Evolutionary conservation across 2,888 invertebrate genomes (phyloP).

Genomic region (Dolichopus griseipennis): DNA sequence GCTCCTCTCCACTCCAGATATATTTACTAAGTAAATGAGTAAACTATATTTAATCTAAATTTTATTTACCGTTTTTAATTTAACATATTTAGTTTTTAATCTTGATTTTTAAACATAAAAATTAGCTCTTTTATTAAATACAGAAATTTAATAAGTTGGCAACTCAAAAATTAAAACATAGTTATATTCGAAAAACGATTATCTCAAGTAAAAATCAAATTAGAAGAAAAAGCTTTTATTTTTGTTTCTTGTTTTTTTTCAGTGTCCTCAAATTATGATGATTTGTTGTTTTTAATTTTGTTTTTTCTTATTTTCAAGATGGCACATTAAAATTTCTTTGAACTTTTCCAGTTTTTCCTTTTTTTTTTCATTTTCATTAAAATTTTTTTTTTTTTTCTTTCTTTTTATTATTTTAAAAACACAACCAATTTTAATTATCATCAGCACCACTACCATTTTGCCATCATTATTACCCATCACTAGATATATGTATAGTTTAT

Average conservation of each 20-base stretch:
- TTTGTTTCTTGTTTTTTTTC: neutral
- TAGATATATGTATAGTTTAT: neutral
- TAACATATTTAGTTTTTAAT: too few relatives aligned
- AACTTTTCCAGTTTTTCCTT: neutral
- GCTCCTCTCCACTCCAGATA: too few relatives aligned
- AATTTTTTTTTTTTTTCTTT: too few relatives aligned
- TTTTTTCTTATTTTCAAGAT: neutral
- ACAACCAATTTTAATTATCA: neutral
- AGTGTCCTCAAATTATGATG: neutral
- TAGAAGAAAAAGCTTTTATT: slow-evolving; percentile 1
- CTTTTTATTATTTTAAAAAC: neutral
- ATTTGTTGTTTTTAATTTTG: neutral
- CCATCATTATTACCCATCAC: neutral
- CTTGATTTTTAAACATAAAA: too few relatives aligned
- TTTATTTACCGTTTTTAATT: too few relatives aligned
- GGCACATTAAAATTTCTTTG: neutral
- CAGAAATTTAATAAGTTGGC: too few relatives aligned
- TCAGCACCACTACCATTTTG: neutral
- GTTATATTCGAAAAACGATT: slow-evolving; percentile 1
- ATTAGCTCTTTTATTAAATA: too few relatives aligned
- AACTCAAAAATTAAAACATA: neutral
- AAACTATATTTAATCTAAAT: too few relatives aligned
- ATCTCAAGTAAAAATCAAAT: neutral
- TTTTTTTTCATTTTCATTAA: too few relatives aligned
- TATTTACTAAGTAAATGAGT: too few relatives aligned